phyloP scores from a whole-genome alignment of 2,888 invertebrate genomes.

The Meiosimyza platycephala region DNA sequence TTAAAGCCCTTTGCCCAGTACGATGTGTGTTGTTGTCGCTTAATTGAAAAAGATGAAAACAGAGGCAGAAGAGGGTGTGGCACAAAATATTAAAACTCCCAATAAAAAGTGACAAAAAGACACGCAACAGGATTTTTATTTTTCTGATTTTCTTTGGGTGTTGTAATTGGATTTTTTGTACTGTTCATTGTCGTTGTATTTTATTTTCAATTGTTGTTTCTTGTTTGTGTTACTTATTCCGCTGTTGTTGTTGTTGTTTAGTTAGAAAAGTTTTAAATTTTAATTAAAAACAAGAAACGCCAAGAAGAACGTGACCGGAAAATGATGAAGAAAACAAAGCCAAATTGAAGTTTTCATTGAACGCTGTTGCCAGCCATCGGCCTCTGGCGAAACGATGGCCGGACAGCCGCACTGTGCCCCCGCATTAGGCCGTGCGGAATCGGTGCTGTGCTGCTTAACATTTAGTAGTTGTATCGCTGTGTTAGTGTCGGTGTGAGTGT shows the following conservation, averaged over 20 bases:
- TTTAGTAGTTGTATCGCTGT: conserved; percentile 1
- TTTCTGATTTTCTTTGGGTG: conserved; percentile 14
- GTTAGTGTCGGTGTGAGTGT: not conserved
- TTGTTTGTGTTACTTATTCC: conserved; percentile 22
- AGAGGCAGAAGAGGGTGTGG: too few species aligned
- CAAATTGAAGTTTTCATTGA: not conserved
- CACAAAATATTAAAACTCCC: too few species aligned
- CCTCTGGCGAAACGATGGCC: not conserved
- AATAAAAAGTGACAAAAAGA: conserved; percentile 21
- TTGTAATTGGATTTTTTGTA: conserved; percentile 25
- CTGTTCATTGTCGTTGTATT: conserved; percentile 28
- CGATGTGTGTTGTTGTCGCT: too few species aligned
- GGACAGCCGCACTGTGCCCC: not conserved
- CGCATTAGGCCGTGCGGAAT: too few species aligned
- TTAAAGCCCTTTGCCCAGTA: too few species aligned
- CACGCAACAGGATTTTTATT: conserved; percentile 30
- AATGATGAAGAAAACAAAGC: conserved; percentile 14
- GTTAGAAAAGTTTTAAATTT: conserved; percentile 27
- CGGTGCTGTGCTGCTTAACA: too few species aligned
- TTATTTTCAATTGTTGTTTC: conserved; percentile 22
- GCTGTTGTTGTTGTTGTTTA: conserved; percentile 18
- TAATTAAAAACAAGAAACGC: conserved; percentile 30
- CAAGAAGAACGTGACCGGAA: conserved; percentile 24
- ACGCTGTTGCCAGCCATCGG: not conserved
- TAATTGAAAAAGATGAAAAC: too few species aligned